Conservation (phyloP, 1,140 invertebrate species). For the Drosophila sturtevanti region DNA sequence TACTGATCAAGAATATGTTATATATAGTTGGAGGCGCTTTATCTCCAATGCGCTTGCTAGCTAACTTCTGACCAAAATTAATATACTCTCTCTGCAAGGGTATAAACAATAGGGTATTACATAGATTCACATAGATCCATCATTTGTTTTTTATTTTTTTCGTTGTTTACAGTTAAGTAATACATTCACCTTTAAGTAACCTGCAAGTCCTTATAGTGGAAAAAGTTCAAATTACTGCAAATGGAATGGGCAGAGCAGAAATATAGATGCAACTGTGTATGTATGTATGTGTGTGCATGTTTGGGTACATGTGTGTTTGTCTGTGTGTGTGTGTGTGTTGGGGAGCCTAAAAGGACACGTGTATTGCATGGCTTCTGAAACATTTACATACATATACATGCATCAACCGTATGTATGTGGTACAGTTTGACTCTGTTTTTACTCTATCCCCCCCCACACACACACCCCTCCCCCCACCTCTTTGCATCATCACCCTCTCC, state of each 20-base stretch:
- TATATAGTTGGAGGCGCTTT: no score
- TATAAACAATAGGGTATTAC: neutral
- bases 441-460: slow-evolving; percentile 6
- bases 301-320: slow-evolving; percentile 3
- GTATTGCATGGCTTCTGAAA: slow-evolving; percentile 28
- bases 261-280: neutral
- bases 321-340: slow-evolving; percentile 2
- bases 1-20: no score
- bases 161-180: slow-evolving; percentile 51
- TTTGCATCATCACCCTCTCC: neutral
- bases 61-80: no score
- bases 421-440: slow-evolving; percentile 9
- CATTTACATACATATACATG: slow-evolving; percentile 34
- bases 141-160: slow-evolving; percentile 32
- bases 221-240: slow-evolving; percentile 52
- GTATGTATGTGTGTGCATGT: slow-evolving; percentile 9
- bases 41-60: no score
- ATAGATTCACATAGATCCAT: neutral
- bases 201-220: slow-evolving; percentile 20
- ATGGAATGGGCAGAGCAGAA: no score
- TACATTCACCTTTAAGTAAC: slow-evolving; percentile 60
- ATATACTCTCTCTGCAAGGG: no score
- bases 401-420: slow-evolving; percentile 14
- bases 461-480: neutral
- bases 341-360: slow-evolving; percentile 19